Conservation (phyloP, 2,888 invertebrate species). For the Mesorhabditis sp. region DNA sequence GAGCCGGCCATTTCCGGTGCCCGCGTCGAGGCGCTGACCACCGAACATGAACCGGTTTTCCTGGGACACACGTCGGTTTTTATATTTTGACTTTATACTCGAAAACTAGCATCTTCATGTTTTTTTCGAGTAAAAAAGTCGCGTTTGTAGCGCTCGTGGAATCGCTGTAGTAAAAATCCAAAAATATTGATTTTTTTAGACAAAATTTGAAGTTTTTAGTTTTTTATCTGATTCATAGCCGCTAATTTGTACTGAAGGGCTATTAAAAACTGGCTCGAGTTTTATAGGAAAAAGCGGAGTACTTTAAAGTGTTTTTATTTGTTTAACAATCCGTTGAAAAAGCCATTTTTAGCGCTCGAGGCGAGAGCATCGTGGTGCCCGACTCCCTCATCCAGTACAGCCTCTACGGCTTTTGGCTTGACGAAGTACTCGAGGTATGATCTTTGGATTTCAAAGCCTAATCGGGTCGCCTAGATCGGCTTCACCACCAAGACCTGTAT, state of each 20-base stretch:
- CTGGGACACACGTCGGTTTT: not conserved
- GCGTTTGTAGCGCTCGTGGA: too few species aligned
- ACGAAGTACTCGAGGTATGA: not conserved
- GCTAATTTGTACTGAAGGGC: too few species aligned
- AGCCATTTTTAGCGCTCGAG: not conserved
- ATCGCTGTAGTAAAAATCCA: too few species aligned
- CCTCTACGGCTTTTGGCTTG: constrained; percentile 4
- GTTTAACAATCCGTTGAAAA: too few species aligned
- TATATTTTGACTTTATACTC: not conserved
- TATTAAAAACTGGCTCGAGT: too few species aligned
- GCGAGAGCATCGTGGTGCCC: not conserved
- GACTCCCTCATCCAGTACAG: not conserved
- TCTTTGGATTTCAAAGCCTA: not conserved
- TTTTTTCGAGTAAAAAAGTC: not conserved
- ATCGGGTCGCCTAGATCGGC: not conserved
- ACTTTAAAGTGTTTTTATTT: too few species aligned
- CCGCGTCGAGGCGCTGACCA: not conserved
- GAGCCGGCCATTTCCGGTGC: not conserved
- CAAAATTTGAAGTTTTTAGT: too few species aligned
- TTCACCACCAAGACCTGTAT: not conserved
- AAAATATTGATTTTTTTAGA: too few species aligned
- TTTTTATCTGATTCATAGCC: too few species aligned
- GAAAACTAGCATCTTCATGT: not conserved
- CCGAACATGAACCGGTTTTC: not conserved
- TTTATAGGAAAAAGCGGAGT: too few species aligned